A percentile compares a stretch with the other conserved stretches of the same genome.
phyloP scores from a whole-genome alignment of 2,113 vertebrate genomes.

The Seriola rivoliana region DNA sequence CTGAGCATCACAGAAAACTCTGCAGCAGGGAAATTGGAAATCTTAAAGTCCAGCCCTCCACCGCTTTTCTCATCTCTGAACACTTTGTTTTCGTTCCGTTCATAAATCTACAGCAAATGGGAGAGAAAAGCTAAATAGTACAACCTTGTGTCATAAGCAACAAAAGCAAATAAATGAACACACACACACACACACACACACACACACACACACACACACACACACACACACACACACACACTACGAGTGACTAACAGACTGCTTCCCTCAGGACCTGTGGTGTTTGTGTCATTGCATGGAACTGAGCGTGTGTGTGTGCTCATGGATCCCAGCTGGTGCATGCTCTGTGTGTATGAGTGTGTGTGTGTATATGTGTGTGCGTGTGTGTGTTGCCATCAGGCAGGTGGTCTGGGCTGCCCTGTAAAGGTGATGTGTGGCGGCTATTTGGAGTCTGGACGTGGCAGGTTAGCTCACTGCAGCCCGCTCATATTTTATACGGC shows the following conservation, averaged over 20 bases:
- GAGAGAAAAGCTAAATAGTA: conserved; percentile 1
- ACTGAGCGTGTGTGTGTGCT: conserved; percentile 27
- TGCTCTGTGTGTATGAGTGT: conserved; percentile 34
- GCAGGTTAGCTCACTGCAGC: conserved; percentile 71
- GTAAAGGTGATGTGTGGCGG: conserved; percentile 78
- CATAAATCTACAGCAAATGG: background rate
- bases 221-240: conserved; percentile 47
- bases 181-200: conserved; percentile 20
- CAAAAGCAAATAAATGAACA: conserved; percentile 27
- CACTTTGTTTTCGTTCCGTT: background rate
- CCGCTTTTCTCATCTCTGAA: background rate
- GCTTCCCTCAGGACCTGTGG: conserved; percentile 51
- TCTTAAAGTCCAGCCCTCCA: background rate
- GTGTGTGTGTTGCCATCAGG: conserved; percentile 50
- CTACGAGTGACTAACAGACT: conserved; percentile 41
- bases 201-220: conserved; percentile 24
- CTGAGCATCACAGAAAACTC: conserved; percentile 5
- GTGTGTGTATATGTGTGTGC: conserved; percentile 24
- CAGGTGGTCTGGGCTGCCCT: conserved; percentile 61
- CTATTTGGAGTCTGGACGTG: conserved; percentile 73
- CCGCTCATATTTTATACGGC: conserved; percentile 68
- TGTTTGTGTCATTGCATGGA: conserved; percentile 52
- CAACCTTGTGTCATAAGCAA: conserved; percentile 28
- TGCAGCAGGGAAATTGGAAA: conserved; percentile 4
- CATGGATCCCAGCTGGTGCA: conserved; percentile 59